Base-by-base conservation (phyloP, 2,113 vertebrate genomes). In the Naja naja region DNA sequence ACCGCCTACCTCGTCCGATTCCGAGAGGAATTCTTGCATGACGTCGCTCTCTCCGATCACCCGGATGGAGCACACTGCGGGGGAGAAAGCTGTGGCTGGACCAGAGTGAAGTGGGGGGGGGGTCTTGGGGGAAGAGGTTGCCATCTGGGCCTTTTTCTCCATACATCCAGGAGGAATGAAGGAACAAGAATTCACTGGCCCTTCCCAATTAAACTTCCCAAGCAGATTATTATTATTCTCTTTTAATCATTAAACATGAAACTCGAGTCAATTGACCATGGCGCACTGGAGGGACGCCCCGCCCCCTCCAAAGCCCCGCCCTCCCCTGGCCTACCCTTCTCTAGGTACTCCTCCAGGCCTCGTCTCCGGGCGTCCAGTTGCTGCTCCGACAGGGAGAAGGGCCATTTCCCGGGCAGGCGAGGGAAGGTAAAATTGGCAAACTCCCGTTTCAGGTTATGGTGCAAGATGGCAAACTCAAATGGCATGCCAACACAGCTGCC, bases 21-120 rank as follows among this genome's bases (percentile, higher is more conserved):
- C 99, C 0, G 99, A 99, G 10, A 99, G 97, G 97, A 99, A 99
- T 91, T 99, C 99, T 95, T 99, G 99, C 98, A 99, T 99, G 97
- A 99, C 98, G 97, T 99, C 99, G 27, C 99, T 99, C 97, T 99
- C 99, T 4, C 99, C 99, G 2, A 99, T 99, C 87, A 99, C 98
- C 12, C 99, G 98, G 89, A 99, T 99, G 7, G 99, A 99, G 91
- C 99, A 99, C 18, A 99, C 99, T 99, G 97, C 0, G 5, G 92
- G 54, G 54, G 18, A 18, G 54, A 64, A 0, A 6, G 81, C 34
- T 9, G 10, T 0, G n/a, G 52, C 30, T 1, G 0, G 53, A 53
- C 53, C 53, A 18, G 39, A 30, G 11, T 3, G 6, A 0, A 4
- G 22, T 49, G 18, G 7, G 11, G 27, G 60, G 60, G 0, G 27